Percentiles rank a stretch among this genome's conserved stretches.
These are phyloP conservation scores for Harmothoe impar DNA, from an alignment of 2,888 invertebrate genomes.

Conservation along the genomic window DNA sequence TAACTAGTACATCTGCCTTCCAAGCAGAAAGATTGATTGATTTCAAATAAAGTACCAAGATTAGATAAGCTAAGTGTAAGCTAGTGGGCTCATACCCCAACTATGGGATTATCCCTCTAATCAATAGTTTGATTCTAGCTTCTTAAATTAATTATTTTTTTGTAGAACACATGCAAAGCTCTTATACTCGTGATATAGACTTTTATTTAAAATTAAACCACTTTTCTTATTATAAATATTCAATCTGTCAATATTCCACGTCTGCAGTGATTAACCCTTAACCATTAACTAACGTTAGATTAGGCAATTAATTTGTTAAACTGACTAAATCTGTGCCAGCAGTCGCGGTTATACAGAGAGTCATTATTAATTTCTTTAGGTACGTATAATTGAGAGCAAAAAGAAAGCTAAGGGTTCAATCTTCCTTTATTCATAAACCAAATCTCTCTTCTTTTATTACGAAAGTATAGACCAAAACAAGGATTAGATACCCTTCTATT, in stretches of 20 bases:
- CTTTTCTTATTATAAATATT: constrained; percentile 45
- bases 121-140: constrained; percentile 69
- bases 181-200: background rate
- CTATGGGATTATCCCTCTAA: constrained; percentile 67
- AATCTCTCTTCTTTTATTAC: constrained; percentile 40
- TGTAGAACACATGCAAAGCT: constrained; percentile 61
- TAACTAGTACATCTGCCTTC: constrained; percentile 1
- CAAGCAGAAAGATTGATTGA: background rate
- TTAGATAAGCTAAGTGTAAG: constrained; percentile 70
- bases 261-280: constrained; percentile 66
- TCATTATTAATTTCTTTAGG: constrained; percentile 44
- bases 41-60: constrained; percentile 46
- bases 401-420: constrained; percentile 11
- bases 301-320: constrained; percentile 48
- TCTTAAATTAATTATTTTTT: constrained; percentile 4
- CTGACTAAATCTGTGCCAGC: constrained; percentile 75
- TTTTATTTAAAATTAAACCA: background rate
- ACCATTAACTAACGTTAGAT: constrained; percentile 56
- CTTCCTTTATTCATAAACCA: background rate
- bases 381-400: constrained; percentile 33
- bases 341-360: constrained; percentile 75
- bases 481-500: constrained; percentile 78
- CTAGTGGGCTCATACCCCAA: constrained; percentile 72
- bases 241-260: constrained; percentile 43
- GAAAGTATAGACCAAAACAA: constrained; percentile 70